A percentile compares a stretch with the other conserved stretches of the same genome.
Evolutionary conservation across 2,797 vertebrate genomes (phyloP).

Genomic region (Heteromormyrus szaboi): DNA sequence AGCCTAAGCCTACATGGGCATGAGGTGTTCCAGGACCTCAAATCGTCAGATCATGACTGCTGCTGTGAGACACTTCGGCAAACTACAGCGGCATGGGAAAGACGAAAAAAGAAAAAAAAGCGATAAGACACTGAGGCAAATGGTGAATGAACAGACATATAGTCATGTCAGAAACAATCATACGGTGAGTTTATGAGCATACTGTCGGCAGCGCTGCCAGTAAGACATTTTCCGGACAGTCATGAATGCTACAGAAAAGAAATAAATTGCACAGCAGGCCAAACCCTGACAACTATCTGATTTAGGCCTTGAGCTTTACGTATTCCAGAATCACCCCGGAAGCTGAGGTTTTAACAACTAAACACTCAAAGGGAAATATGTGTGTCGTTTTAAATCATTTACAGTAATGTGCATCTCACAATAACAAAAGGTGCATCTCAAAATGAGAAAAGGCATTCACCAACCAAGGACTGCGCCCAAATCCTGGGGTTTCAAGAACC

Average conservation of each 20-base stretch:
- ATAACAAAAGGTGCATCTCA: background rate
- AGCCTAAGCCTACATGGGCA: background rate
- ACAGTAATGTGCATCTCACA: background rate
- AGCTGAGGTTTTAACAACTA: constrained; percentile 6
- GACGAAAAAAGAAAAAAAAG: background rate
- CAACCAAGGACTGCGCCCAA: background rate
- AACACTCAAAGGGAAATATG: background rate
- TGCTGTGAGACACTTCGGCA: background rate
- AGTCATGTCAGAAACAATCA: constrained; percentile 5
- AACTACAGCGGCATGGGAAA: background rate
- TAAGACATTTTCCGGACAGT: background rate
- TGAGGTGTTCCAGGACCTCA: constrained; percentile 19
- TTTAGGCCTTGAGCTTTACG: background rate
- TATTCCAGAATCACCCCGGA: constrained; percentile 1
- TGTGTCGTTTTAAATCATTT: background rate
- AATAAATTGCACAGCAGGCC: background rate
- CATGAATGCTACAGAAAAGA: background rate
- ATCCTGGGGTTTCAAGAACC: background rate
- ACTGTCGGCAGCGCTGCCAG: background rate
- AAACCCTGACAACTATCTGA: background rate
- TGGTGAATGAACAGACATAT: background rate
- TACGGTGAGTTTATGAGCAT: background rate
- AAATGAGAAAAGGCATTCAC: background rate
- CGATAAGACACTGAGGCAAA: constrained; percentile 1
- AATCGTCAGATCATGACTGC: constrained; percentile 22